Base-by-base conservation (phyloP, 1,140 invertebrate species). In the Euglossa dilemma region DNA sequence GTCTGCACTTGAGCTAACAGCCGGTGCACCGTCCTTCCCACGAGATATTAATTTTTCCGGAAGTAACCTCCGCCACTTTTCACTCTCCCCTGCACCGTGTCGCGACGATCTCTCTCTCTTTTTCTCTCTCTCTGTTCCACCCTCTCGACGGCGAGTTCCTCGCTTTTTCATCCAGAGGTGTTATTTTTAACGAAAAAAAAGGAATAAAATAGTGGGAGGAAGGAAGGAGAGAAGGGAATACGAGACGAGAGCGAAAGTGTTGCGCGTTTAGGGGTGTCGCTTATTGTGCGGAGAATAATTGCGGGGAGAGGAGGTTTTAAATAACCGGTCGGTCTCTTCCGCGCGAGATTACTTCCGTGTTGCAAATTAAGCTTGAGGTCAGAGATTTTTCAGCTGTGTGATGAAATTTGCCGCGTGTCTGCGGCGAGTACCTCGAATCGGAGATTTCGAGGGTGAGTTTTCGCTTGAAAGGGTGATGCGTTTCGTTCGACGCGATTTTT, bases 31-130 rank as follows among this genome's bases (percentile, higher is more conserved):
- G 83, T 86, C 73, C 84, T 88, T 84, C 72, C 75, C 85, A 79
- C 77, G 85, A 85, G 87, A 92, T 91, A 92, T 92, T 92, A 91
- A 92, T 92, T 93, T 91, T 92, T 91, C 87, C 87, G 87, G 83
- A 93, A 92, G 91, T 90, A 91, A 74, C 87, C 86, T 83, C 80
- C 64, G n/a, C 57, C 71, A 63, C 70, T 45, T 57, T 70, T 56
- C 61, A 36, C 45, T 56, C 11, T 54, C 64, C 66, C 28, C 12
- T 14, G 36, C 23, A 71, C n/a, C 64, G 20, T 77, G 25, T 67
- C 57, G 52, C 59, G 23, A 25, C 25, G 8, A 18, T 45, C 57
- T 73, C 61, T 66, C 36, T 61, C 45, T 16, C 14, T 25, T 18
- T 14, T 20, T 63, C 56, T 2, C 54, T 28, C 12, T 72, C 8